Evolutionary conservation across 2,888 invertebrate species (phyloP), one percentile per base, ranked within the genome.

Genomic region (Colletes collaris): DNA sequence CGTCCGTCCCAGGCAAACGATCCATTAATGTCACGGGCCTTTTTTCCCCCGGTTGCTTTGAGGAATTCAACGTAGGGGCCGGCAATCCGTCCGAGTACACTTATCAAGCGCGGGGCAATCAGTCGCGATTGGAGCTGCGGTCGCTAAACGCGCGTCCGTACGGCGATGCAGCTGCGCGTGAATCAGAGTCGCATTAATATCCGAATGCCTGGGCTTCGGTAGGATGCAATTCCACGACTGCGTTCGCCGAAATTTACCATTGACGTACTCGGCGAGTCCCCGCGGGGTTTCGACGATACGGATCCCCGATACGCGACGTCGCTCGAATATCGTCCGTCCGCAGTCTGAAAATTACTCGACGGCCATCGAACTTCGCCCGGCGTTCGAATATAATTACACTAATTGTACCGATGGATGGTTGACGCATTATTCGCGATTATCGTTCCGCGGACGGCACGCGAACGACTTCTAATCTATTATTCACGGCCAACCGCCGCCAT

Each of bases 131-230:
- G 68, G 62, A 77, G 58, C 37, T 76, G 76, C 52, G 77, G 77
- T 76, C 67, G 62, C 16, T 52, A 56, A 63, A 76, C 60, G 71
- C 58, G 46, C 52, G 37, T 16, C 2, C 46, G 1, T 10, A n/a
- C 46, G 52, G 55, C 63, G 53, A 49, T 63, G 60, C 76, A 60
- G 65, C 46, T 62, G 80, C 62, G 62, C 76, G 70, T 69, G 79
- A 74, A 79, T 79, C 80, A 75, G 37, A 69, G 70, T 63, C 73
- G 86, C 80, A 85, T 84, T 85, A 84, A 85, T 84, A 83, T 63
- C 76, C 74, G 63, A 76, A 76, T 59, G 69, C 67, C 69, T 63
- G 13, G 44, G 64, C 63, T 67, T 4, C 6, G 63, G 66, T 37
- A 56, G 19, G 46, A n/a, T 63, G 72, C 67, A 82, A 82, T 85